Conservation (phyloP, 2,113 vertebrate species). For the Apteryx owenii region DNA sequence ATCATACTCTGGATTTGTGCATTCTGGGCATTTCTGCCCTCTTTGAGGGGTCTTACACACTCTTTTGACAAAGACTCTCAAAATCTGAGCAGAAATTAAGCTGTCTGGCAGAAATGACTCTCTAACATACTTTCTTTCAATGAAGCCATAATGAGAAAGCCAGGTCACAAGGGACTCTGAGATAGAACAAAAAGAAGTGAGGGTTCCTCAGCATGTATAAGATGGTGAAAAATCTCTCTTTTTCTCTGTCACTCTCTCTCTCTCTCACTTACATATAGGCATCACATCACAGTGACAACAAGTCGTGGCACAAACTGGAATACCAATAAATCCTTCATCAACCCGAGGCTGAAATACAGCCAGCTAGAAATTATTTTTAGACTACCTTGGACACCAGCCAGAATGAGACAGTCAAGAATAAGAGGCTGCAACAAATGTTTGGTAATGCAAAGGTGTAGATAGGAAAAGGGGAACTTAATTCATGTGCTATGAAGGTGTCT, state of each 20-base stretch:
- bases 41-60: not conserved
- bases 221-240: not conserved
- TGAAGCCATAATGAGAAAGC: not conserved
- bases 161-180: not conserved
- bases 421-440: constrained; percentile 77
- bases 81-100: not conserved
- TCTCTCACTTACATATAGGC: not conserved
- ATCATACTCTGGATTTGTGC: fast-evolving
- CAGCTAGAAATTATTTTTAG: constrained; percentile 57
- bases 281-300: constrained; percentile 58
- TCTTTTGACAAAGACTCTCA: not conserved
- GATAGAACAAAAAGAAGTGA: constrained; percentile 44
- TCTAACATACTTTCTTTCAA: not conserved
- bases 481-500: not conserved
- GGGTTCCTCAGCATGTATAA: constrained; percentile 7
- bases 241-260: not conserved
- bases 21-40: not conserved
- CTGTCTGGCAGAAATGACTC: not conserved
- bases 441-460: not conserved
- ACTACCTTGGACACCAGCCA: constrained; percentile 70
- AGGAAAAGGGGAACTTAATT: constrained; percentile 39
- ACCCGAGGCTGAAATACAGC: constrained; percentile 66
- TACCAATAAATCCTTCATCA: constrained; percentile 75
- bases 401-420: constrained; percentile 80
- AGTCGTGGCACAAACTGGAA: constrained; percentile 56